A percentile compares a stretch with the other conserved stretches of the same genome.
Evolutionary conservation across 2,797 vertebrate species (phyloP).

Genomic region (Mus minutoides): DNA sequence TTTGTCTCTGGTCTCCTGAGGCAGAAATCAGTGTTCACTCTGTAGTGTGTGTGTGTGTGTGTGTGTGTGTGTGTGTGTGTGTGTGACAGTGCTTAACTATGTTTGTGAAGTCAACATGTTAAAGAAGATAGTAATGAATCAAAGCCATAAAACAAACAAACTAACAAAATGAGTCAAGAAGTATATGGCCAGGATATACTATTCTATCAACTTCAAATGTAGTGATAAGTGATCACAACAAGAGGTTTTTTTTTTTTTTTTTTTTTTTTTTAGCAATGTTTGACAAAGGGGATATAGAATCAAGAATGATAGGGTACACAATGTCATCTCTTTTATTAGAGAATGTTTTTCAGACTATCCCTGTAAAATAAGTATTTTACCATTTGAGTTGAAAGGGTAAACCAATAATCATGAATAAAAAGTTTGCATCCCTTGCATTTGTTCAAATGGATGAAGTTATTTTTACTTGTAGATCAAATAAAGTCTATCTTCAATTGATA

Average conservation of each 20-base stretch:
- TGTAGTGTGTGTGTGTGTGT: not conserved
- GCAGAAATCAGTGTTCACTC: not conserved
- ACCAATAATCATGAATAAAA: not conserved
- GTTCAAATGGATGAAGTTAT: not conserved
- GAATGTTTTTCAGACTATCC: not conserved
- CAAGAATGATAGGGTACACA: not conserved
- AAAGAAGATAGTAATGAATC: not conserved
- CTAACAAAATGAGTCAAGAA: not conserved
- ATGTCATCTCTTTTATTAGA: not conserved
- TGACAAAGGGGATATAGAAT: not conserved
- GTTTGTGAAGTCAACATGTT: not conserved
- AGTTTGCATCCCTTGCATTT: not conserved
- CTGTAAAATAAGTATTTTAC: not conserved
- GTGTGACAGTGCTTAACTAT: not conserved
- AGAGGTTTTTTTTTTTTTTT: not conserved
- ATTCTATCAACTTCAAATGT: slow-evolving; percentile 7
- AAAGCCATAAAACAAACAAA: not conserved
- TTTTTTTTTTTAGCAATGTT: not conserved
- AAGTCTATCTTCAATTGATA: not conserved
- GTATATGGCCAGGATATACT: not conserved
- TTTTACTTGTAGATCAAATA: slow-evolving; percentile 39
- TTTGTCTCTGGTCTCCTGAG: not conserved
- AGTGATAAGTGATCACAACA: not conserved
- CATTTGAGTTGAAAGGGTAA: not conserved
- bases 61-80: no score